Conservation (phyloP, 2,113 vertebrate genomes). For the Nansenia antarctica region DNA sequence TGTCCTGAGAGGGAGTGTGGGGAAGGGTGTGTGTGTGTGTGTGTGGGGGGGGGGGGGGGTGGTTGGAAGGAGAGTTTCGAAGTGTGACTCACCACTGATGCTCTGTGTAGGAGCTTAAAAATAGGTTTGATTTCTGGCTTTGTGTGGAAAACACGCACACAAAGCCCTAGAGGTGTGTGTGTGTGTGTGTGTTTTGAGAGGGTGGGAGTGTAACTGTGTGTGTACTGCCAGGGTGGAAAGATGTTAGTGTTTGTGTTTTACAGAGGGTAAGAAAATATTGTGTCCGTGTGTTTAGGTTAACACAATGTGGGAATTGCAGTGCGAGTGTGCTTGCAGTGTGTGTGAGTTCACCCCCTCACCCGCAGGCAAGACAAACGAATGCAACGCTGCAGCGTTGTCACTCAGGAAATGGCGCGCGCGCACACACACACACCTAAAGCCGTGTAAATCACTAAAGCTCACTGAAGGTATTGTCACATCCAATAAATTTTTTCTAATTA, state of each 20-base stretch:
- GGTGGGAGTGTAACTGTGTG: neutral
- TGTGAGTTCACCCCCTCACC: constrained; percentile 22
- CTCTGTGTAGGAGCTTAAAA: neutral
- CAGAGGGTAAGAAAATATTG: neutral
- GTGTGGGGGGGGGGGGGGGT: constrained; percentile 25
- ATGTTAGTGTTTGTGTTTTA: constrained; percentile 27
- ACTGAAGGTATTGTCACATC: neutral
- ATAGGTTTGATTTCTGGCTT: neutral
- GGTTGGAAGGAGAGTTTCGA: constrained; percentile 54
- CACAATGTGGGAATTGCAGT: neutral
- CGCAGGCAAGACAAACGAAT: constrained; percentile 44
- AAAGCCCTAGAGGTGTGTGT: neutral
- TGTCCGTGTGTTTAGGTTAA: constrained; percentile 21
- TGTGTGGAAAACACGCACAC: neutral
- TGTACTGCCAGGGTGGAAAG: neutral
- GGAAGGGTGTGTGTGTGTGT: neutral
- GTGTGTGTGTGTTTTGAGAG: neutral
- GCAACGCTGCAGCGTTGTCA: constrained; percentile 35
- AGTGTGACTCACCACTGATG: constrained; percentile 18
- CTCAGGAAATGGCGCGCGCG: constrained; percentile 4
- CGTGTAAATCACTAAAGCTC: neutral
- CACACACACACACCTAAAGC: neutral
- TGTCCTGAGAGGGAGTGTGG: neutral
- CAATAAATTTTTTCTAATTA: neutral
- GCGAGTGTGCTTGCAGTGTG: constrained; percentile 31